phyloP scores from a whole-genome alignment of 1,140 invertebrate species.

The Anagrus nilaparvatae region DNA sequence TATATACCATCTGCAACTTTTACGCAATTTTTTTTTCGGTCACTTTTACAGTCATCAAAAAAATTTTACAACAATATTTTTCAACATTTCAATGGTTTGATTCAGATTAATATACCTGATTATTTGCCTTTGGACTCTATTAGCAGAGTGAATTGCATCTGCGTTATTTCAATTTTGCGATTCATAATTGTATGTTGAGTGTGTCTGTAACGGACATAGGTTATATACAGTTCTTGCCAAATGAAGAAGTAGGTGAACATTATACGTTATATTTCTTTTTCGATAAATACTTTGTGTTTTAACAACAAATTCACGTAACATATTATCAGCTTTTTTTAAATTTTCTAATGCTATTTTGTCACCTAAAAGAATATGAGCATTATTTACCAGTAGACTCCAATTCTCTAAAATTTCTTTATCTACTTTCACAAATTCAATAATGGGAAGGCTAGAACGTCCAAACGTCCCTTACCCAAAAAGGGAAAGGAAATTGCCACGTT shows the following conservation, averaged over 20 bases:
- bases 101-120: neutral
- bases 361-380: neutral
- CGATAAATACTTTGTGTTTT: neutral
- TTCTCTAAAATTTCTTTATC: neutral
- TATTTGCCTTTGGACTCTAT: neutral
- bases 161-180: neutral
- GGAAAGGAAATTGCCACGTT: no score
- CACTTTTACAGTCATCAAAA: neutral
- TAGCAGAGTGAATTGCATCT: neutral
- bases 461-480: no score
- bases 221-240: conserved; percentile 1
- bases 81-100: neutral
- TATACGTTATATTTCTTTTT: neutral
- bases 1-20: neutral
- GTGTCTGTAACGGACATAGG: conserved; percentile 1
- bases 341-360: neutral
- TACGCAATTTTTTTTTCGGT: neutral
- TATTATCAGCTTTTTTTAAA: neutral
- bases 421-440: neutral
- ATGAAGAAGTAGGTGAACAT: neutral
- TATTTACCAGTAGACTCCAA: neutral
- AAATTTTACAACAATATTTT: neutral
- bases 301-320: conserved; percentile 2
- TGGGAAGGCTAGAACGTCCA: neutral
- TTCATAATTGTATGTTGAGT: neutral